These are phyloP conservation scores for Dipodomys stephensi DNA, from an alignment of 2,113 vertebrate genomes.

Conservation along the genomic window DNA sequence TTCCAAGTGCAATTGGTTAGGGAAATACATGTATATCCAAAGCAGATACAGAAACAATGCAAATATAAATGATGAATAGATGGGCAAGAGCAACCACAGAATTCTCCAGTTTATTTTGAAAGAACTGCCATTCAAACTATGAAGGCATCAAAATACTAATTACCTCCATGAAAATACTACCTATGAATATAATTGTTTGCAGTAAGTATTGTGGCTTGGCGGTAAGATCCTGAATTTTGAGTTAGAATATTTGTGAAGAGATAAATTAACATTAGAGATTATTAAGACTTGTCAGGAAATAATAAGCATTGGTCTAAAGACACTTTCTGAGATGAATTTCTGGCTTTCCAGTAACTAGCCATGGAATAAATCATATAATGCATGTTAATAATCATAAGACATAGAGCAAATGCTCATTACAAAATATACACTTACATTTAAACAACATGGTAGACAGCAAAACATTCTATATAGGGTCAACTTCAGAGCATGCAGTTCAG, in stretches of 20 bases:
- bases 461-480: not conserved
- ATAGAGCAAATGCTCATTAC: not conserved
- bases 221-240: not conserved
- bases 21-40: not conserved
- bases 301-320: too few species aligned
- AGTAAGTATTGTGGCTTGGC: not conserved
- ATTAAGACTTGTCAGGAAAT: not conserved
- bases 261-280: not conserved
- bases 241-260: not conserved
- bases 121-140: not conserved
- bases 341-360: not conserved
- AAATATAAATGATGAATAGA: not conserved
- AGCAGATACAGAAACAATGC: not conserved
- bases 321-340: too few species aligned
- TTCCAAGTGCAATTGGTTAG: not conserved
- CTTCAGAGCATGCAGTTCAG: not conserved
- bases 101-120: slow-evolving; percentile 18
- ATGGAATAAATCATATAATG: not conserved
- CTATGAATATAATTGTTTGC: not conserved
- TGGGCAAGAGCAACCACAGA: not conserved
- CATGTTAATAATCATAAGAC: not conserved
- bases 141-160: not conserved
- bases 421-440: not conserved
- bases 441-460: not conserved
- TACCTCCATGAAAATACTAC: not conserved